phyloP scores from a whole-genome alignment of 2,797 vertebrate genomes.

The Micrastur ruficollis region DNA sequence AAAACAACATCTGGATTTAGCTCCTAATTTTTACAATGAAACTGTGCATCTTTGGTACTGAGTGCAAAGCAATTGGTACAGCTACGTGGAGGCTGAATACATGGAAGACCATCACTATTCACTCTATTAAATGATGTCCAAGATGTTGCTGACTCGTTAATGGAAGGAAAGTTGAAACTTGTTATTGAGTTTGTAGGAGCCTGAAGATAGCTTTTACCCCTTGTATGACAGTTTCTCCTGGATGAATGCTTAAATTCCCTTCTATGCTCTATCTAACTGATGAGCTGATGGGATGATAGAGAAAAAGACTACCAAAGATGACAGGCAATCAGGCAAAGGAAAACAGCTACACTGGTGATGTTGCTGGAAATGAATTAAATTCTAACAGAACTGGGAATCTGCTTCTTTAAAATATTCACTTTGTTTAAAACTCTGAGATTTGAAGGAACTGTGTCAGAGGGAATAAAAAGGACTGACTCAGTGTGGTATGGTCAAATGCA shows the following conservation, averaged over 20 bases:
- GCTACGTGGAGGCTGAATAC: not conserved
- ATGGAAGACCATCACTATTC: not conserved
- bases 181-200: not conserved
- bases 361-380: not conserved
- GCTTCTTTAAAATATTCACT: not conserved
- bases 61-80: not conserved
- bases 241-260: not conserved
- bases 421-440: not conserved
- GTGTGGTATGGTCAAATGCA: not conserved
- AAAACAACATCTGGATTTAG: not conserved
- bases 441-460: not conserved
- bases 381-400: not conserved
- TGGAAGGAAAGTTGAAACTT: not conserved
- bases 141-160: not conserved
- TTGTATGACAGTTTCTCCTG: not conserved
- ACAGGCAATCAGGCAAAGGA: not conserved
- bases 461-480: not conserved
- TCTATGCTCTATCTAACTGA: accelerated
- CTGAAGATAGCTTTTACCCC: not conserved
- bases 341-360: not conserved
- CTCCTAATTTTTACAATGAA: not conserved
- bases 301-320: not conserved
- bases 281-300: not conserved
- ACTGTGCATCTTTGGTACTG: not conserved
- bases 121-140: not conserved